Conservation (phyloP, 2,888 invertebrate species). For the Zygogramma bicolorata region DNA sequence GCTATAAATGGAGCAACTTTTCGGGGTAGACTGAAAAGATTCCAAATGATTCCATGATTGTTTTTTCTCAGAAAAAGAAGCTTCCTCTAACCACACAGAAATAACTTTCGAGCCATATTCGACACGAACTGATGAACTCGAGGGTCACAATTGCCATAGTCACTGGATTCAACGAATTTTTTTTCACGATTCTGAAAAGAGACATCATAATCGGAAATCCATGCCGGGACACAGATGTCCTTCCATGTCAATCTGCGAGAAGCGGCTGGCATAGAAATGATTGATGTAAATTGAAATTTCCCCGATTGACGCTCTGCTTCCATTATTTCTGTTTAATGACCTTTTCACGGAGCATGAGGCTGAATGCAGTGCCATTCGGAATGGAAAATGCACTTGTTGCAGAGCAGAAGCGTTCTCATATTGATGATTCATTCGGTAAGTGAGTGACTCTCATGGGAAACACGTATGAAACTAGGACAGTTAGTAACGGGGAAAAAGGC, state of each 20-base stretch:
- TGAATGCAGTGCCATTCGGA: neutral
- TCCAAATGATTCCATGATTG: too few species aligned
- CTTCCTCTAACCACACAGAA: too few species aligned
- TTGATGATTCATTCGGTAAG: neutral
- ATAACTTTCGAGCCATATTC: too few species aligned
- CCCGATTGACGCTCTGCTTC: neutral
- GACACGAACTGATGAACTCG: too few species aligned
- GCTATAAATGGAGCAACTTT: too few species aligned
- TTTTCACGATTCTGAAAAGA: too few species aligned
- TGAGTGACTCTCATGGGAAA: neutral
- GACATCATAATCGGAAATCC: neutral
- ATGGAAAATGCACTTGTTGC: constrained; percentile 4
- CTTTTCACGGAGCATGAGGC: constrained; percentile 1
- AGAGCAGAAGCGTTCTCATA: neutral
- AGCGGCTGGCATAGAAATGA: constrained; percentile 3
- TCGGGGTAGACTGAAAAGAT: too few species aligned
- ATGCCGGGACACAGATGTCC: neutral
- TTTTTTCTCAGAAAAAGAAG: too few species aligned
- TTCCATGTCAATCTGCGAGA: neutral
- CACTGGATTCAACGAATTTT: too few species aligned
- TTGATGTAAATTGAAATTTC: constrained; percentile 8
- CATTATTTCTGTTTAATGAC: constrained; percentile 3
- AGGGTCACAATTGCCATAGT: too few species aligned
- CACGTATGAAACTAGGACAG: too few species aligned
- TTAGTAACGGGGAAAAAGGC: too few species aligned